phyloP scores from a whole-genome alignment of 2,888 invertebrate genomes.

The Drosophila setosimentum region DNA sequence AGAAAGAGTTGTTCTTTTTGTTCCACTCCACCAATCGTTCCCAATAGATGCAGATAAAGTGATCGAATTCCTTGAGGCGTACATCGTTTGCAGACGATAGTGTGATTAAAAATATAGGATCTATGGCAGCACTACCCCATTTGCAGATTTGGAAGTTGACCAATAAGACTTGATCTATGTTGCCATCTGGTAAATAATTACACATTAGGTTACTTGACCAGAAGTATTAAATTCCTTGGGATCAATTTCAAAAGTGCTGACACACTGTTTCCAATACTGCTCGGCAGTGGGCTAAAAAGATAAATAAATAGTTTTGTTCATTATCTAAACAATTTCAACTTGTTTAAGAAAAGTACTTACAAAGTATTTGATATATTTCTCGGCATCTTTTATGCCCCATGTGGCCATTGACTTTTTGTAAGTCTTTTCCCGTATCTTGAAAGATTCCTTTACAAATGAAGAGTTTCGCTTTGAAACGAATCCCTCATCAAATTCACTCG shows the following conservation, averaged over 20 bases:
- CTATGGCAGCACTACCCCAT: conserved; percentile 81
- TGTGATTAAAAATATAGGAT: conserved; percentile 77
- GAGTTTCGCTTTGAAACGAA: conserved; percentile 43
- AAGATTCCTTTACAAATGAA: conserved; percentile 19
- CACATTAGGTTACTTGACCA: conserved; percentile 83
- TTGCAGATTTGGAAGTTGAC: conserved; percentile 82
- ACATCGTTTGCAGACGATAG: conserved; percentile 73
- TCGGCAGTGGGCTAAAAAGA: conserved; percentile 62
- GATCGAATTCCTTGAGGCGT: conserved; percentile 76
- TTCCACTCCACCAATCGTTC: conserved; percentile 75
- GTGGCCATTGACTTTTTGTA: conserved; percentile 65
- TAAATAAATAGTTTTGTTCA: background rate
- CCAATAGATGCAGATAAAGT: conserved; percentile 80
- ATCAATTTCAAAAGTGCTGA: conserved; percentile 42
- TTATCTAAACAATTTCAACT: background rate
- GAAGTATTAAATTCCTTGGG: conserved; percentile 72
- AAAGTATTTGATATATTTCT: conserved; percentile 67
- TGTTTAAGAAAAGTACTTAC: conserved; percentile 45
- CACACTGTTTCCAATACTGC: conserved; percentile 59
- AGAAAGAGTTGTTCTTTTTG: conserved; percentile 66
- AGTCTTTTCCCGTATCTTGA: conserved; percentile 12
- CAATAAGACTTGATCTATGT: conserved; percentile 68
- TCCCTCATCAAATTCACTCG: conserved; percentile 57
- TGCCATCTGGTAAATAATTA: conserved; percentile 60
- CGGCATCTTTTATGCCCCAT: conserved; percentile 69